A percentile compares a stretch with the other conserved stretches of the same genome.
These are phyloP conservation scores for Petaurus breviceps DNA, from an alignment of 2,113 vertebrate genomes.

Conservation along the genomic window DNA sequence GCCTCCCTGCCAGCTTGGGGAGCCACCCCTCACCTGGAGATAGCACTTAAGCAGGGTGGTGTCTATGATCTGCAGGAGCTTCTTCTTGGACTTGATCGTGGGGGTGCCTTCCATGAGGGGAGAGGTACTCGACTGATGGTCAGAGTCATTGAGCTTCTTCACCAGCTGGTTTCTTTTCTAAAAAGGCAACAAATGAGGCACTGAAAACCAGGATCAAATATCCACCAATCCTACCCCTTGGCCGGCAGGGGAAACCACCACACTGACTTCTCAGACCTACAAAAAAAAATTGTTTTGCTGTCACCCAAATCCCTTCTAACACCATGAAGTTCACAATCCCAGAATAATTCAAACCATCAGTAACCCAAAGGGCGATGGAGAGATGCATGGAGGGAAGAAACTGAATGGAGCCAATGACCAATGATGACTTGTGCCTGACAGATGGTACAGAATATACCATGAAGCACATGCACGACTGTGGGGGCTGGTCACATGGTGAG, in stretches of 20 bases:
- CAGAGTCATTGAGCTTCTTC: conserved; percentile 96
- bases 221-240: not conserved
- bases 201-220: not conserved
- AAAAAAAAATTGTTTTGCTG: not conserved
- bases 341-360: not conserved
- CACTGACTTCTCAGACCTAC: not conserved
- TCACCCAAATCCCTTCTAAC: not conserved
- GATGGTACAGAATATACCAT: not conserved
- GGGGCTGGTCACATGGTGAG: no score
- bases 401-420: not conserved
- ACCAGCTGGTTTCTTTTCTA: conserved; percentile 98
- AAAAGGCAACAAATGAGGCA: conserved; percentile 14
- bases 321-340: not conserved
- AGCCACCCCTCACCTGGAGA: conserved; percentile 90
- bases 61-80: conserved; percentile 97
- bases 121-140: conserved; percentile 93
- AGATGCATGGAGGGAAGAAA: not conserved
- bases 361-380: not conserved
- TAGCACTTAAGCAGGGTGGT: conserved; percentile 98
- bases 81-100: conserved; percentile 98
- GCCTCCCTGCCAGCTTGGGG: not conserved
- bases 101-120: conserved; percentile 98
- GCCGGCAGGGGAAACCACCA: not conserved
- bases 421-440: not conserved
- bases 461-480: not conserved